These are phyloP conservation scores for Ecliptopera silaceata DNA, from an alignment of 2,888 invertebrate genomes.

Conservation along the genomic window DNA sequence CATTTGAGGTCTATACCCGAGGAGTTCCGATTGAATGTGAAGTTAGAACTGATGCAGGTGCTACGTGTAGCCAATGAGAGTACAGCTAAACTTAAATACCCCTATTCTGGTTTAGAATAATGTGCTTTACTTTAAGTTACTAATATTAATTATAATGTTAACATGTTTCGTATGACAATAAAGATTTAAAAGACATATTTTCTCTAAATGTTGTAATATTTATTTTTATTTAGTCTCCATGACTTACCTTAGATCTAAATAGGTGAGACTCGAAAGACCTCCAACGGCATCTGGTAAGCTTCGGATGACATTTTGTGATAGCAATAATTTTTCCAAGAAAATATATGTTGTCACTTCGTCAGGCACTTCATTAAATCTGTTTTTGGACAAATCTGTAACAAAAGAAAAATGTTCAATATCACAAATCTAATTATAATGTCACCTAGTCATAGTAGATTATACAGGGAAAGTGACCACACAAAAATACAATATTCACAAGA, in stretches of 20 bases:
- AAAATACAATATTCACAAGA: slow-evolving; percentile 32
- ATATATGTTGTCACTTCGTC: slow-evolving; percentile 93
- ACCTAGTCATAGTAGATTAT: not conserved
- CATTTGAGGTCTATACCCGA: slow-evolving; percentile 72
- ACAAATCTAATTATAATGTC: not conserved
- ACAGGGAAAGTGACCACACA: slow-evolving; percentile 20
- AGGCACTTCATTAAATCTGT: slow-evolving; percentile 93
- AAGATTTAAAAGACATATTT: slow-evolving; percentile 4
- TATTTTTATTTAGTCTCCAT: not conserved
- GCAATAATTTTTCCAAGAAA: slow-evolving; percentile 93
- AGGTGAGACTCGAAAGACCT: slow-evolving; percentile 92
- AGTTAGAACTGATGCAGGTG: slow-evolving; percentile 76
- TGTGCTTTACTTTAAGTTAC: not conserved
- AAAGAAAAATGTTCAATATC: slow-evolving; percentile 14
- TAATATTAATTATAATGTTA: not conserved
- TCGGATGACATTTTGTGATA: slow-evolving; percentile 96
- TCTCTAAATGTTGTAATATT: not conserved
- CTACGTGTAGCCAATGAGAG: slow-evolving; percentile 63
- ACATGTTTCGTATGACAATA: not conserved
- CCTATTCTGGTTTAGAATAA: slow-evolving; percentile 7
- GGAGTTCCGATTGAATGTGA: slow-evolving; percentile 61
- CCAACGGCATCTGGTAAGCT: slow-evolving; percentile 93
- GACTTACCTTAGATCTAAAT: slow-evolving; percentile 92
- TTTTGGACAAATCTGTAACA: slow-evolving; percentile 80
- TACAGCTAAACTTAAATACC: slow-evolving; percentile 33